These are phyloP conservation scores for Lagopus muta DNA, from an alignment of 2,113 vertebrate genomes.

Conservation along the genomic window DNA sequence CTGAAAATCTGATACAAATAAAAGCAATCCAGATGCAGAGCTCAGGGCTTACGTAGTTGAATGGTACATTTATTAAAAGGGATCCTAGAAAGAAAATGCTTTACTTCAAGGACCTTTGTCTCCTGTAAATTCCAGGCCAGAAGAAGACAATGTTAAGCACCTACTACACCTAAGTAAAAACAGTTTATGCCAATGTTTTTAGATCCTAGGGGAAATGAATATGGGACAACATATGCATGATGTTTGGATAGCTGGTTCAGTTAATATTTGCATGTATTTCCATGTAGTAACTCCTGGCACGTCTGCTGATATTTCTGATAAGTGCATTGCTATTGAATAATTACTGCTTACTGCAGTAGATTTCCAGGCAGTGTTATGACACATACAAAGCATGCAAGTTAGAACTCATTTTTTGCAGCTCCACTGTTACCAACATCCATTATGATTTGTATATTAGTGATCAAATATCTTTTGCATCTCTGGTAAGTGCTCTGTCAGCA, in stretches of 20 bases:
- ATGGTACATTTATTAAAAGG: slow-evolving; percentile 3
- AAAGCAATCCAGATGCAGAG: slow-evolving; percentile 1
- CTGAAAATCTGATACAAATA: slow-evolving; percentile 14
- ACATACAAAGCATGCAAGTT: slow-evolving; percentile 58
- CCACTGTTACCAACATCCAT: slow-evolving; percentile 21
- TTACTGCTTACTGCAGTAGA: slow-evolving; percentile 44
- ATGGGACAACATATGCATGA: not conserved
- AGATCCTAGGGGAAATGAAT: not conserved
- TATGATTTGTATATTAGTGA: slow-evolving; percentile 51
- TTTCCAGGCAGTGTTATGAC: slow-evolving; percentile 56
- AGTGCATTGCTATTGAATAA: slow-evolving; percentile 51
- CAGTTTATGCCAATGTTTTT: not conserved
- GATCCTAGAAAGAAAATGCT: slow-evolving; percentile 17
- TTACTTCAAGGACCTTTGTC: not conserved
- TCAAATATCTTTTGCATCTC: slow-evolving; percentile 57
- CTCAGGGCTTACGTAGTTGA: not conserved
- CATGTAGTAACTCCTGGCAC: slow-evolving; percentile 25
- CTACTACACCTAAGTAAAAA: not conserved
- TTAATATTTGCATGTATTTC: slow-evolving; percentile 40
- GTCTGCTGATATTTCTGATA: slow-evolving; percentile 38
- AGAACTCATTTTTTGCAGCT: slow-evolving; percentile 57
- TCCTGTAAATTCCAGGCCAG: not conserved
- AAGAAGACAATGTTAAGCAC: slow-evolving; percentile 7
- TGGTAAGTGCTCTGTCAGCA: slow-evolving; percentile 68
- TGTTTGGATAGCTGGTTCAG: slow-evolving; percentile 25